Conservation (phyloP, 2,113 vertebrate species). For the Ciconia stormi region DNA sequence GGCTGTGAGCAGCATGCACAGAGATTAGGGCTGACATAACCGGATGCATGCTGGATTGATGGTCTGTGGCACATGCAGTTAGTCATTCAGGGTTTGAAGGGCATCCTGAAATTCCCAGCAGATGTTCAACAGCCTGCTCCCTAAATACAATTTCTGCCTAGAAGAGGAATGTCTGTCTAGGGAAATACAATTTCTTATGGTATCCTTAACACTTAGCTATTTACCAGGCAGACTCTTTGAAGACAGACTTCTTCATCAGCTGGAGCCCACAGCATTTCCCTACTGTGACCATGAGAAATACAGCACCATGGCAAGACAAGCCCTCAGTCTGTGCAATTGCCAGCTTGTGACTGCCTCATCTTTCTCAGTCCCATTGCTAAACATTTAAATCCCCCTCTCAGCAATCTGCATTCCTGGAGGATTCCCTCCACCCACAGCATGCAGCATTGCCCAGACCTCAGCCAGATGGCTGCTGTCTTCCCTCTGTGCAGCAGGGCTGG, state of each 20-base stretch:
- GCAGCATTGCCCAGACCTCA: background rate
- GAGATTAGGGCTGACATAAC: background rate
- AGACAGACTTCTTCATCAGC: background rate
- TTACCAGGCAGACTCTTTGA: background rate
- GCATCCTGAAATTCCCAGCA: constrained; percentile 12
- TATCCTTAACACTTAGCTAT: background rate
- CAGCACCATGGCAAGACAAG: background rate
- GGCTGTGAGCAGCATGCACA: background rate
- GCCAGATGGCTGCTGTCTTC: background rate
- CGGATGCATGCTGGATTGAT: background rate
- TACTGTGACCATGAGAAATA: background rate
- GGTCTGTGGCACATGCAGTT: background rate
- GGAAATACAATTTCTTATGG: background rate
- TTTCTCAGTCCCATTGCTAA: background rate
- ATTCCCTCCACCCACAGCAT: background rate
- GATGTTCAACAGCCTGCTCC: background rate
- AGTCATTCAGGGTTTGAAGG: constrained; percentile 22
- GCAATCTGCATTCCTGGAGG: background rate
- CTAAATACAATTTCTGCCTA: background rate
- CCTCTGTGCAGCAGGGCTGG: background rate
- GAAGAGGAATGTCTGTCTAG: background rate
- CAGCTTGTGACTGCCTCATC: background rate
- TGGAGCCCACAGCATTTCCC: background rate
- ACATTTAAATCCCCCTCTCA: background rate
- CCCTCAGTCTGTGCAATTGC: background rate